Evolutionary conservation across 2,797 vertebrate species (phyloP).

Genomic region (Myoxocephalus aenaeus): DNA sequence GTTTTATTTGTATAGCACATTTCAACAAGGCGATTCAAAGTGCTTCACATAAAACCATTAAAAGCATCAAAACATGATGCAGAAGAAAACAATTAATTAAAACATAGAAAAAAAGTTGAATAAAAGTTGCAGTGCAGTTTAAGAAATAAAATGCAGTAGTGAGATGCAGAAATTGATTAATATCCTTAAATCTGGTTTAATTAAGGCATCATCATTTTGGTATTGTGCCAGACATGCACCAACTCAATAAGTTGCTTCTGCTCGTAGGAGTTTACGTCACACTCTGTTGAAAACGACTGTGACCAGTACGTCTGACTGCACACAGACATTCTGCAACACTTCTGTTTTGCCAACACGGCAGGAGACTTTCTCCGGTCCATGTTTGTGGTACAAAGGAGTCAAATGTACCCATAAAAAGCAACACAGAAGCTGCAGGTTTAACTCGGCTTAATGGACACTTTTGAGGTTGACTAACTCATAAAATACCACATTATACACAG

Average conservation of each 20-base stretch:
- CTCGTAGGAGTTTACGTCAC: background rate
- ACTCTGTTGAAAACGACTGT: background rate
- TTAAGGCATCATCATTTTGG: too few species aligned
- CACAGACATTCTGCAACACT: background rate
- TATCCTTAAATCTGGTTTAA: too few species aligned
- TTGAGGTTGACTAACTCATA: background rate
- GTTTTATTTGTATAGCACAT: too few species aligned
- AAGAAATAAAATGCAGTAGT: too few species aligned
- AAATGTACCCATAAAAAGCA: background rate
- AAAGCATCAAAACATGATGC: too few species aligned
- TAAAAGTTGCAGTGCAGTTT: too few species aligned
- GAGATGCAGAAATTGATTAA: too few species aligned
- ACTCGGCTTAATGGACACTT: background rate
- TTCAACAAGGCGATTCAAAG: too few species aligned
- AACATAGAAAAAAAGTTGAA: too few species aligned
- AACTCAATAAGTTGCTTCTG: background rate
- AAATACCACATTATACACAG: background rate
- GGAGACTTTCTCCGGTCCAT: background rate
- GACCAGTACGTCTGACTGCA: too few species aligned
- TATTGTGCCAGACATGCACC: background rate
- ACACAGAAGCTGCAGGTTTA: background rate
- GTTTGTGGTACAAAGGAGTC: background rate
- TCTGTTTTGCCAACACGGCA: background rate
- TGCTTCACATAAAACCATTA: too few species aligned
- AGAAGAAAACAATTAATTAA: too few species aligned